Evolutionary conservation across 1,140 invertebrate species (phyloP), one percentile per base, ranked within the genome.

Genomic region (Heliothis virescens): DNA sequence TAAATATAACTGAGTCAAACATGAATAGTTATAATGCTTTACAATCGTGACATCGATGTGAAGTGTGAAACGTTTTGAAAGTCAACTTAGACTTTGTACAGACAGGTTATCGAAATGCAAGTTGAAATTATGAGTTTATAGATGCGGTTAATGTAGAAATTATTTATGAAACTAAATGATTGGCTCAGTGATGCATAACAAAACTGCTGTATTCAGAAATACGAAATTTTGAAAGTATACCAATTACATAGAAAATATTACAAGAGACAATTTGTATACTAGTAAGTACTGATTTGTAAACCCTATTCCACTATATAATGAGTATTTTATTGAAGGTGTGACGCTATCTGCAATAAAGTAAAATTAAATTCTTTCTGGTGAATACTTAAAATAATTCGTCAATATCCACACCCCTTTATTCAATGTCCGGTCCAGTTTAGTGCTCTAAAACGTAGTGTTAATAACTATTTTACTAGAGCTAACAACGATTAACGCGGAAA

Each of bases 401-500:
- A 16, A 2, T 16, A 47, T 16, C n/a, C 2, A 34, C 34, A 7
- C 41, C 26, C 26, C 3, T 65, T 41, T 65, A 11, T 13, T 69
- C 11, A 50, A 47, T 26, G 29, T 59, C 21, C 55, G 9, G 16
- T 55, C n/a, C 73, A 75, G 57, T 74, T 75, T 62, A 75, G 13
- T 75, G 59, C 59, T 26, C 47, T 75, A 10, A 47, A 52, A 57
- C 16, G 15, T 18, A 74, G 29, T 47, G 53, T 57, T 74, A 52
- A 76, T 48, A 52, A 15, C n/a, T 67, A 18, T 60, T 15, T 16
- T 15, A 67, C 50, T 62, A 41, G 34, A 41, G 12, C 29, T 65
- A 47, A 74, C 80, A 47, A 74, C 80, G 63, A 65, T 77, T 82
- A 78, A 90, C 83, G 85, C 87, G 91, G 90, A 92, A 90, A 88